These are phyloP conservation scores for Fregetta grallaria DNA, from an alignment of 2,113 vertebrate species.

Conservation along the genomic window DNA sequence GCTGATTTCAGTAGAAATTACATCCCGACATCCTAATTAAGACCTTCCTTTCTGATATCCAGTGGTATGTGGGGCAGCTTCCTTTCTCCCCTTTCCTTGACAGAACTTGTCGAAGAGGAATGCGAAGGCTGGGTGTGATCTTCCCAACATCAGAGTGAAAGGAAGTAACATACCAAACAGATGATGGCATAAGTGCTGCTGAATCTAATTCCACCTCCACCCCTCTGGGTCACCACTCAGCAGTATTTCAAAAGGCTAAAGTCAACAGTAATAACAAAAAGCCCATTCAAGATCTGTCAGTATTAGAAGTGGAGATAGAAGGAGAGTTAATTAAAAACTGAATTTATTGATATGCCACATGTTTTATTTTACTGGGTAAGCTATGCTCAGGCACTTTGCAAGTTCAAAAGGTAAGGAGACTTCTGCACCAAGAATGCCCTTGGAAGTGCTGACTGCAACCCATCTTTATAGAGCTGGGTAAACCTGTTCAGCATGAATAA, in stretches of 20 bases:
- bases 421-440: not conserved
- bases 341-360: not conserved
- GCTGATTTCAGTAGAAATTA: conserved; percentile 56
- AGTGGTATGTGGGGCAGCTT: conserved; percentile 54
- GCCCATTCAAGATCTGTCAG: conserved; percentile 1
- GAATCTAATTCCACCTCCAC: conserved; percentile 66
- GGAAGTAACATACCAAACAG: conserved; percentile 76
- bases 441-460: not conserved
- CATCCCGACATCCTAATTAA: conserved; percentile 62
- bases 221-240: conserved; percentile 62
- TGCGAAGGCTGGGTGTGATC: conserved; percentile 75
- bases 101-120: conserved; percentile 72
- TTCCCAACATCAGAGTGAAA: conserved; percentile 72
- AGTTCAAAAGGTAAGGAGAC: conserved; percentile 36
- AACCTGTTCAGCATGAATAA: conserved; percentile 27
- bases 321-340: not conserved
- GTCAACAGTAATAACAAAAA: conserved; percentile 55
- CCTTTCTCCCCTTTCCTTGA: conserved; percentile 72
- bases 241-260: conserved; percentile 68
- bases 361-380: not conserved
- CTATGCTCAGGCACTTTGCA: not conserved
- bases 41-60: conserved; percentile 68
- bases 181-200: conserved; percentile 58
- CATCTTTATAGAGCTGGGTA: not conserved
- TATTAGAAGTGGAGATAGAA: conserved; percentile 54